Evolutionary conservation across 2,888 invertebrate genomes (phyloP).

Genomic region (Patella depressa): DNA sequence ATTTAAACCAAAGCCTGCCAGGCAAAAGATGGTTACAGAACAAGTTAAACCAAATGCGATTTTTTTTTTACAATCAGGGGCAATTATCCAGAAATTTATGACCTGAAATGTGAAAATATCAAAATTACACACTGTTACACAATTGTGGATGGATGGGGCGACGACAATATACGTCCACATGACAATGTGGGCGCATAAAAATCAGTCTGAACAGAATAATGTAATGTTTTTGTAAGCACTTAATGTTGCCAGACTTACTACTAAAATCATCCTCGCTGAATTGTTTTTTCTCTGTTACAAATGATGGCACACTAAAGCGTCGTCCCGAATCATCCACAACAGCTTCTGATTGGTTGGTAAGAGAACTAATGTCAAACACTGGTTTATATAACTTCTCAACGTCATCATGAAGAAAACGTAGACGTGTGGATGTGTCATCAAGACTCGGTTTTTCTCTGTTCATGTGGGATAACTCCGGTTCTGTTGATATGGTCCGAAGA

Average conservation of each 20-base stretch:
- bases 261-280: conserved; percentile 49
- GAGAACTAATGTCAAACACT: conserved; percentile 35
- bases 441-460: neutral
- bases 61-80: too few relatives aligned
- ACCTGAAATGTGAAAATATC: too few relatives aligned
- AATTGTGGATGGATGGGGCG: too few relatives aligned
- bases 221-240: too few relatives aligned
- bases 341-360: conserved; percentile 29
- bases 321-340: conserved; percentile 17
- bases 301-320: conserved; percentile 31
- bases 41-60: too few relatives aligned
- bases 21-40: too few relatives aligned
- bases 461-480: conserved; percentile 18
- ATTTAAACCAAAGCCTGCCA: too few relatives aligned
- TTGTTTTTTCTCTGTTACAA: conserved; percentile 33
- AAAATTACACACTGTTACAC: too few relatives aligned
- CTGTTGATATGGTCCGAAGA: conserved; percentile 20
- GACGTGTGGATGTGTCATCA: conserved; percentile 29
- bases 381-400: conserved; percentile 49
- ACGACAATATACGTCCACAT: too few relatives aligned
- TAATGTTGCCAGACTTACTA: conserved; percentile 32
- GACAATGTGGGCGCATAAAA: too few relatives aligned
- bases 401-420: conserved; percentile 40
- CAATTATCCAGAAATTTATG: too few relatives aligned
- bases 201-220: too few relatives aligned